Evolutionary conservation across 2,797 vertebrate genomes (phyloP), one percentile per base, ranked within the genome.

Genomic region (Muraenolepis orangiensis): DNA sequence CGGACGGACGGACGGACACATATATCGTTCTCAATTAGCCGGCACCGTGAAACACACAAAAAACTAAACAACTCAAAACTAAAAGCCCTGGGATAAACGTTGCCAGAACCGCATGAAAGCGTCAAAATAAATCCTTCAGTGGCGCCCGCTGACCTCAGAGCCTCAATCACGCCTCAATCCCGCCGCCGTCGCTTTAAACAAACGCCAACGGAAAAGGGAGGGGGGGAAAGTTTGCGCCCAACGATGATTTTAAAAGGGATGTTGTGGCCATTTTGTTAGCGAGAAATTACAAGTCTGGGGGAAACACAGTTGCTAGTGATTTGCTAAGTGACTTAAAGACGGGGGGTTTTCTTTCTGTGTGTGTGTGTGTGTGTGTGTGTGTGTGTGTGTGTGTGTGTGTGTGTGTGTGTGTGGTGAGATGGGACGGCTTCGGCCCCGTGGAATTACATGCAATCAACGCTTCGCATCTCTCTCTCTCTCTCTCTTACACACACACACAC

Each of bases 161-260:
- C 71, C 72, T 78, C 80, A 76, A 84, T 87, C 81, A 88, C 81
- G 88, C 71, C 72, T 78, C 80, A 76, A 84, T 87, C 81, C 87
- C 81, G 88, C 80, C 79, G 83, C 81, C 87, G 84, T 75, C 74
- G 72, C 74, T 80, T 72, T 83, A 77, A 82, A 78, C 80, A 79
- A 66, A 69, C 23, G 6, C 69, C 74, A 18, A 28, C n/a, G 78
- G 46, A 72, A 16, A 38, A 80, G 70, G 79, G 80, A 77, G 83
- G 78, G 70, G 79, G 80, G 78, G 83, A 77, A 87, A 82, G 87
- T 86, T 85, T 87, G 78, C 77, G 79, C 81, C 85, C 72, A 61
- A n/a, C 86, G 83, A 87, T 86, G n/a, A n/a, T n/a, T n/a, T 84
- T 85, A 84, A 83, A 84, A 83, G 79, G 80, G 14, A 66, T 75